Conservation (phyloP, 2,888 invertebrate genomes). For the Leptinotarsa rubiginosa region DNA sequence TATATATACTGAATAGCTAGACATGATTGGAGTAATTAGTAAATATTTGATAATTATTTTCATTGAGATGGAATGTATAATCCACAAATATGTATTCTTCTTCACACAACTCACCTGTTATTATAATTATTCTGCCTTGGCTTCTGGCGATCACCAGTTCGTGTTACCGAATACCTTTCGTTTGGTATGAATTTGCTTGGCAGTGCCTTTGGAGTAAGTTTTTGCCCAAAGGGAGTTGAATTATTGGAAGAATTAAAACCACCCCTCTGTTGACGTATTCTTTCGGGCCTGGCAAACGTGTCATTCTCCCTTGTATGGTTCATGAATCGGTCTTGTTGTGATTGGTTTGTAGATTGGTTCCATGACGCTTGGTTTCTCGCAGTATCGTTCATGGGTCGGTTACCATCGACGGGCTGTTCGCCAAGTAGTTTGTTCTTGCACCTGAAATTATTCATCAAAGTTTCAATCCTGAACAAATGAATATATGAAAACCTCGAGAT, state of each 20-base stretch:
- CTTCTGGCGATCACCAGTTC: not conserved
- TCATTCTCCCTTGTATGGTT: slow-evolving; percentile 2
- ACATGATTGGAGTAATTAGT: no score
- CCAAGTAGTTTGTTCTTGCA: slow-evolving; percentile 34
- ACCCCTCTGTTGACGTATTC: not conserved
- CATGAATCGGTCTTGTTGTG: not conserved
- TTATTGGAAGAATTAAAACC: slow-evolving; percentile 2
- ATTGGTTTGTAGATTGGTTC: not conserved
- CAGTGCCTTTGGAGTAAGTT: slow-evolving; percentile 30
- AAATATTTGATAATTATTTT: no score
- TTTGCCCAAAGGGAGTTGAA: not conserved
- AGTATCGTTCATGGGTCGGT: not conserved
- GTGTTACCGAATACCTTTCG: slow-evolving; percentile 14
- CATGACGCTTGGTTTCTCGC: slow-evolving; percentile 1
- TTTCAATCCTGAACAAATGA: not conserved
- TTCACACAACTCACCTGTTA: not conserved
- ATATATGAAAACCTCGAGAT: not conserved
- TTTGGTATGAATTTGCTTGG: slow-evolving; percentile 34
- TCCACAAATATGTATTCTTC: not conserved
- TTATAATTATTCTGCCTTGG: slow-evolving; percentile 6
- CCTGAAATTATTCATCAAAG: slow-evolving; percentile 25
- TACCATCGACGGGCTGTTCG: not conserved
- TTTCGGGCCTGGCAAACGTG: not conserved
- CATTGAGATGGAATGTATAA: no score
- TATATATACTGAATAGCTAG: no score